A percentile compares a stretch with the other conserved stretches of the same genome.
Conservation (phyloP, 2,797 vertebrate genomes). For the Oreochromis grahami region DNA sequence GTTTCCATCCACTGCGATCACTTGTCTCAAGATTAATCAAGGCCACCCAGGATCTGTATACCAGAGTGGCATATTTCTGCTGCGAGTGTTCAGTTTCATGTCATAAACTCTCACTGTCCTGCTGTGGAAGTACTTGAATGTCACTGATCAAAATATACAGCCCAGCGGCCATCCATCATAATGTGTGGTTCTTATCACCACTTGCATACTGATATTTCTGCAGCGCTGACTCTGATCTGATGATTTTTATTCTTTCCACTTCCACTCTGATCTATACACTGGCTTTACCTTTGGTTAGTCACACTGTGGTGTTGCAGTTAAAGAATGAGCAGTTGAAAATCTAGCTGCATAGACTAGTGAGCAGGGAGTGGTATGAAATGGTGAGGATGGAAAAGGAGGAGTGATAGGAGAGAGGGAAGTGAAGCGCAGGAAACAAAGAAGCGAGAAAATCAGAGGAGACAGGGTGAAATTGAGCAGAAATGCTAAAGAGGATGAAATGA, state of each 20-base stretch:
- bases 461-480: constrained; percentile 15
- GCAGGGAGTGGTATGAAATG: background rate
- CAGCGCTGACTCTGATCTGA: constrained; percentile 6
- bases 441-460: background rate
- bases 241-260: constrained; percentile 53
- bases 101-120: background rate
- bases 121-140: background rate
- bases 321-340: constrained; percentile 30
- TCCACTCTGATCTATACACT: constrained; percentile 35
- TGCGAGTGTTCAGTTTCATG: background rate
- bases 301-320: constrained; percentile 13
- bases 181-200: background rate
- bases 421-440: constrained; percentile 23
- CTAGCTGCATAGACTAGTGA: background rate
- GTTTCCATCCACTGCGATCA: constrained; percentile 8
- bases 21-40: constrained; percentile 28
- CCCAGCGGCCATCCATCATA: background rate
- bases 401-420: constrained; percentile 9
- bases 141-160: background rate
- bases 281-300: constrained; percentile 39
- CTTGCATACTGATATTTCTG: background rate
- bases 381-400: constrained; percentile 4
- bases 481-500: constrained; percentile 22
- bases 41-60: constrained; percentile 33
- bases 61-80: constrained; percentile 15